Evolutionary conservation across 35 echinoderm and acorn worm genomes (phyloP).

Genomic region (Patiria miniata): DNA sequence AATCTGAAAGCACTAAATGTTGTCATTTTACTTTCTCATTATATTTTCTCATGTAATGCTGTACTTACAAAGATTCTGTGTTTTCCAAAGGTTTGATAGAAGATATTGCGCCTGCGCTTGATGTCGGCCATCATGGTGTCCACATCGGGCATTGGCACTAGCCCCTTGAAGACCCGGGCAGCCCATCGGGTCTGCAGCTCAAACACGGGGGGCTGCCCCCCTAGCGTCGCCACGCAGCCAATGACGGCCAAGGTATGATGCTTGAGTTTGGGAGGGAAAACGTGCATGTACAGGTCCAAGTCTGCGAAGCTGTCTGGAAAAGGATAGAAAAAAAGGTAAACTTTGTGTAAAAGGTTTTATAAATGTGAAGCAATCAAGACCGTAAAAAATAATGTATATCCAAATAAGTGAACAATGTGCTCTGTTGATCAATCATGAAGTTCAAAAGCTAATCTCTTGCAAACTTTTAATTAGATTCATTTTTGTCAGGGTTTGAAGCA

Average conservation of each 20-base stretch:
- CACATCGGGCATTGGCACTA: constrained; percentile 38
- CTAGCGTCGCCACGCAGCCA: constrained; percentile 48
- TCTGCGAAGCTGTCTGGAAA: constrained; percentile 45
- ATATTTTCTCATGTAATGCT: no score
- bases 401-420: background rate
- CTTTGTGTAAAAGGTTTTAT: no score
- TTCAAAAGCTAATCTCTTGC: no score
- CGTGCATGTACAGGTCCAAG: constrained; percentile 58
- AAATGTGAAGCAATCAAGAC: background rate
- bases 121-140: constrained; percentile 67
- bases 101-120: constrained; percentile 18
- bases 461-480: no score
- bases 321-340: background rate
- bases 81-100: constrained; percentile 76
- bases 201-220: constrained; percentile 49
- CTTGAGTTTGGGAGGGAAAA: constrained; percentile 41
- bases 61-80: constrained; percentile 81
- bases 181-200: constrained; percentile 61
- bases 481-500: no score
- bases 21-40: no score
- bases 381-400: background rate
- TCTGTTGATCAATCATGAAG: no score
- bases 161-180: constrained; percentile 50
- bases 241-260: constrained; percentile 66
- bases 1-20: no score